Evolutionary conservation across 2,888 invertebrate species (phyloP), one percentile per base, ranked within the genome.

Genomic region (Gerosis bhagava): DNA sequence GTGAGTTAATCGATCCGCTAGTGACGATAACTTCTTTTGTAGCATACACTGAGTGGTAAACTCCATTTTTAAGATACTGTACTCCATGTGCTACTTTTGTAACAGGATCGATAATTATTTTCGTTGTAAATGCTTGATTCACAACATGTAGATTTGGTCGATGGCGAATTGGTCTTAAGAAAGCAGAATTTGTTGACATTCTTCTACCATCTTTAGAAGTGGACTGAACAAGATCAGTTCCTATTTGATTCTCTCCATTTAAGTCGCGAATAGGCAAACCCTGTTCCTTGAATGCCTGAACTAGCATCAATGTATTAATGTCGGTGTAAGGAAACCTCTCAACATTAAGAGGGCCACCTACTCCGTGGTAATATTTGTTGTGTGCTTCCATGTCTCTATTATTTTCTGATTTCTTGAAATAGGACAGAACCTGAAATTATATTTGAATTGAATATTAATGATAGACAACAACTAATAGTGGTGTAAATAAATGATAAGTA

Each of bases 391-490:
- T 65, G 49, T 92, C 90, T 65, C 83, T 79, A 58, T 93, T 93
- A 56, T 92, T 84, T 75, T 93, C 93, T 0, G 92, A 86, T 73
- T 93, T 93, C 43, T 90, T 91, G 70, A 93, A 95, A 67, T 94
- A 95, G 0, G 93, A 93, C 10, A 95, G 77, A 0, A 93, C 78
- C 89, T 89, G 74, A 5, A 77, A 78, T n/a, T n/a, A n/a, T n/a
- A n/a, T n/a, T n/a, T n/a, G n/a, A n/a, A n/a, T n/a, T n/a, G n/a
- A n/a, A n/a, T n/a, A n/a, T n/a, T n/a, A n/a, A n/a, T n/a, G n/a
- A n/a, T n/a, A n/a, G n/a, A n/a, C n/a, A n/a, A n/a, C n/a, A n/a
- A n/a, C n/a, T n/a, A n/a, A n/a, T n/a, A n/a, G n/a, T n/a, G n/a
- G n/a, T n/a, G n/a, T n/a, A n/a, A n/a, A n/a, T n/a, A n/a, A n/a